Conservation (phyloP, 2,113 vertebrate genomes). For the Tragulus kanchil region DNA sequence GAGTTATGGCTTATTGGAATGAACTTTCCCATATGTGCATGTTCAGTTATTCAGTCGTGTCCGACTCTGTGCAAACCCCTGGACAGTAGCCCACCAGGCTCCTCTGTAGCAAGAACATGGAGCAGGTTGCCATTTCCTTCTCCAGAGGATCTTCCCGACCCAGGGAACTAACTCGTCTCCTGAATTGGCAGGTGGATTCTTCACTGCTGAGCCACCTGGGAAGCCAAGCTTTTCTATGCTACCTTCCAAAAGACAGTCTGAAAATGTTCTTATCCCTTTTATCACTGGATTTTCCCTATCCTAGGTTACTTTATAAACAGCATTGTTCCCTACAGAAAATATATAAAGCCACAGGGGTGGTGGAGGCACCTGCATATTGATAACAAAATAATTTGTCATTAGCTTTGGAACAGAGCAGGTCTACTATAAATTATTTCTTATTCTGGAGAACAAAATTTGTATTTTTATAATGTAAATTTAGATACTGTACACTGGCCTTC, state of each 20-base stretch:
- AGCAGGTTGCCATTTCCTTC: neutral
- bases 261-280: constrained; percentile 11
- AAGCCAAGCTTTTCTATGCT: neutral
- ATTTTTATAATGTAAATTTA: constrained; percentile 23
- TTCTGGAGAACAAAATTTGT: neutral
- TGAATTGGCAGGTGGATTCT: neutral
- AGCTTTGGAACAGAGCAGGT: constrained; percentile 5
- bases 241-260: neutral
- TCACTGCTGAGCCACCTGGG: neutral
- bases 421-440: constrained; percentile 9
- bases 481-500: neutral
- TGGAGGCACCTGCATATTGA: neutral
- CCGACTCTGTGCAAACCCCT: neutral
- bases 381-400: neutral
- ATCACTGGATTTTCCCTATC: neutral
- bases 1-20: neutral
- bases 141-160: neutral
- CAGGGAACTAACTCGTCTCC: neutral
- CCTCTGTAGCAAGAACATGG: neutral
- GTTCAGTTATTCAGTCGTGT: neutral
- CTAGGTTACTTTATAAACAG: constrained; percentile 32
- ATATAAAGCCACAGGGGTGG: neutral
- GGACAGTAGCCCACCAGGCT: neutral
- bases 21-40: neutral
- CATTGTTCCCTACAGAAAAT: constrained; percentile 41